A percentile compares a stretch with the other conserved stretches of the same genome.
Conservation (phyloP, 2,113 vertebrate species). For the Macquaria ambigua region DNA sequence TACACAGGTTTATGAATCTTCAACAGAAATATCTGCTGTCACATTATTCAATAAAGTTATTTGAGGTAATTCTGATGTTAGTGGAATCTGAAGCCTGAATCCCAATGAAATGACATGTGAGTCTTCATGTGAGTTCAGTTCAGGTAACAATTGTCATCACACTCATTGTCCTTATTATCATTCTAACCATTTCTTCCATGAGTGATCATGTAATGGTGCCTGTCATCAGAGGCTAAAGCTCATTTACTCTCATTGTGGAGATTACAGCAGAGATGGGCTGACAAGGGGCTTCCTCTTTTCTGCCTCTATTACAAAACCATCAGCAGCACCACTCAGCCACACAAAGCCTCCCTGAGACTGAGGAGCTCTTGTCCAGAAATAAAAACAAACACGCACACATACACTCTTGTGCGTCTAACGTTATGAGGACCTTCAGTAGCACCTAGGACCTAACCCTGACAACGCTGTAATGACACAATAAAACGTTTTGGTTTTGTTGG, state of each 20-base stretch:
- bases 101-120: not conserved
- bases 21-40: not conserved
- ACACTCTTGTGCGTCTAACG: not conserved
- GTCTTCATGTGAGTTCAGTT: conserved; percentile 16
- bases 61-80: not conserved
- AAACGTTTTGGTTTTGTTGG: not conserved
- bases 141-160: conserved; percentile 23
- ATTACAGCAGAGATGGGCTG: conserved; percentile 38
- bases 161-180: conserved; percentile 20
- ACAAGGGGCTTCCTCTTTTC: conserved; percentile 53
- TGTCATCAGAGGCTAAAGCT: conserved; percentile 65
- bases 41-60: not conserved
- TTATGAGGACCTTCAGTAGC: not conserved
- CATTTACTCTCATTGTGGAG: conserved; percentile 45
- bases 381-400: conserved; percentile 12
- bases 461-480: not conserved
- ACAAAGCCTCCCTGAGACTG: conserved; percentile 31
- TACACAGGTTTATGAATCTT: not conserved
- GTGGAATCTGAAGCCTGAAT: not conserved
- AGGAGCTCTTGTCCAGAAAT: conserved; percentile 33
- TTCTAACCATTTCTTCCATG: conserved; percentile 32
- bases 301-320: conserved; percentile 49
- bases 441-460: not conserved
- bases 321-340: not conserved
- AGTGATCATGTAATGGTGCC: conserved; percentile 45